Conservation (phyloP, 2,888 invertebrate species). For the Limenitis camilla region DNA sequence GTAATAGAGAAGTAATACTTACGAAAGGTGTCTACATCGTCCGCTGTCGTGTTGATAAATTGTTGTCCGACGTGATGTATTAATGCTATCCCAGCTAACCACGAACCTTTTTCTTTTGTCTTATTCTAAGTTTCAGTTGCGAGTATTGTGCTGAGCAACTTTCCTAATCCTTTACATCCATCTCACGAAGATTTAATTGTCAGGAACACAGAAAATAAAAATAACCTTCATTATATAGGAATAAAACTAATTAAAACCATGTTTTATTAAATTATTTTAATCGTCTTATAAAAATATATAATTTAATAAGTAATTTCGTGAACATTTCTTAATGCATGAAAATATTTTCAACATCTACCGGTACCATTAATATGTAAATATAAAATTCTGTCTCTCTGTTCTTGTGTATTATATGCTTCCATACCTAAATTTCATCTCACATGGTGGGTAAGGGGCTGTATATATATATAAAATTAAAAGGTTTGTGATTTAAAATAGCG, state of each 20-base stretch:
- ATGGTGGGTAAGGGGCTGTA: no score
- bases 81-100: slow-evolving; percentile 12
- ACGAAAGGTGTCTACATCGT: slow-evolving; percentile 8
- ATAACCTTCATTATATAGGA: neutral
- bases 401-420: no score
- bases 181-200: slow-evolving; percentile 12
- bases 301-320: no score
- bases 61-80: slow-evolving; percentile 15
- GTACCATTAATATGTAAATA: neutral
- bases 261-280: no score
- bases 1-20: neutral
- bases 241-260: neutral
- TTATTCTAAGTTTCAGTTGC: slow-evolving; percentile 12
- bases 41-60: slow-evolving; percentile 19
- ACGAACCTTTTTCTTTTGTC: slow-evolving; percentile 10
- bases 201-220: neutral
- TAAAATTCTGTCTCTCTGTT: no score
- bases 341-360: neutral
- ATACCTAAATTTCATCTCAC: no score
- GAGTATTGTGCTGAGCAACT: slow-evolving; percentile 10
- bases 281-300: no score
- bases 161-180: slow-evolving; percentile 14
- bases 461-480: no score
- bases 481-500: no score
- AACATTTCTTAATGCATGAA: neutral